Base-by-base conservation (phyloP, 1,140 invertebrate species). In the Pseudomyrmex cubaensis region DNA sequence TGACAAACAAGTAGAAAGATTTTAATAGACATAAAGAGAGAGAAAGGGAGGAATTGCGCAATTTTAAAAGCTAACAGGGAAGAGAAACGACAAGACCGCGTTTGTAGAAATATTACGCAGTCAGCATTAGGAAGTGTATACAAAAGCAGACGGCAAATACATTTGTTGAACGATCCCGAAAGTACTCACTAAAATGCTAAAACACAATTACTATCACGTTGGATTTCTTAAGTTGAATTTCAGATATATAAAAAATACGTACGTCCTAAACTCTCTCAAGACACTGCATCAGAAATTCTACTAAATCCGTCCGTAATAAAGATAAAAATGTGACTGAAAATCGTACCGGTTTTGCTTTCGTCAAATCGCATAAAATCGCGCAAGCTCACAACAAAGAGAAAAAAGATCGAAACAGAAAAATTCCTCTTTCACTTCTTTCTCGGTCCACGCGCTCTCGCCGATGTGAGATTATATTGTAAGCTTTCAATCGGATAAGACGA, bases 401-500 rank as follows among this genome's bases (percentile, higher is more conserved):
- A 80, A 80, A 80, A 12, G 25, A 70, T 52, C 50, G 10, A 15
- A 7, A 8, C 50, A 13, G 0, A n/a, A 20, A 12, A 2, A 50
- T 70, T 72, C n/a, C 22, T 59, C 54, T 59, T 80, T 69, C 50
- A 72, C 22, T 66, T 50, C 44, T 46, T 22, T 78, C 70, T 48
- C 62, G 57, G 48, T 80, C 12, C 44, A 10, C 22, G 13, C 83
- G 59, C 15, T n/a, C 57, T 80, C 74, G 15, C 54, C 62, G 46
- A 63, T 78, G 57, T 62, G 44, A 80, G 70, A 85, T 86, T 76
- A 83, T 82, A 63, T 80, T 62, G 78, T 87, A 82, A 76, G 85
- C 84, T 76, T 76, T 22, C 17, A n/a, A 64, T 15, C 69, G 62
- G 84, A 54, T 86, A 69, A 86, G 52, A 22, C 22, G 13, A 25